Conservation (phyloP, 2,888 invertebrate species). For the Chrysolina oricalcia region DNA sequence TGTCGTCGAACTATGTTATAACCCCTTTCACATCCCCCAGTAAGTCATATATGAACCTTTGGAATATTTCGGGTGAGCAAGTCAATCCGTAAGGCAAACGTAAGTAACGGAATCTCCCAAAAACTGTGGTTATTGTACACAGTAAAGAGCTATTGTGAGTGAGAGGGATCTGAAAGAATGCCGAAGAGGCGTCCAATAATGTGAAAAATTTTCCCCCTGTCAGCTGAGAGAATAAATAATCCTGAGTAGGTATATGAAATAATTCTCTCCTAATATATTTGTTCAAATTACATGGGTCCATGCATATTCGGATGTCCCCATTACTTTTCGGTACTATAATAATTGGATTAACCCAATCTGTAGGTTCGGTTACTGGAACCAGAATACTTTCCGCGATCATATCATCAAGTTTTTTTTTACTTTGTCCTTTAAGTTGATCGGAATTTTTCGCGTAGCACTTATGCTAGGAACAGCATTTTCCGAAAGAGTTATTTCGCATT, state of each 20-base stretch:
- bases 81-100: too few species aligned
- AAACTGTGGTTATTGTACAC: conserved; percentile 38
- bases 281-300: conserved; percentile 43
- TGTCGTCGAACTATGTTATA: too few species aligned
- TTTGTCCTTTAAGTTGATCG: conserved; percentile 37
- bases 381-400: conserved; percentile 28
- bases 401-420: conserved; percentile 37
- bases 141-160: conserved; percentile 38
- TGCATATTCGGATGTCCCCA: conserved; percentile 46
- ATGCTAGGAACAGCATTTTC: conserved; percentile 41
- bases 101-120: background rate
- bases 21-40: too few species aligned
- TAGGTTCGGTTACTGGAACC: conserved; percentile 33
- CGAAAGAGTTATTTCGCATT: conserved; percentile 12
- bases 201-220: conserved; percentile 35
- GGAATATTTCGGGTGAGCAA: too few species aligned
- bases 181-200: conserved; percentile 46
- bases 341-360: conserved; percentile 44
- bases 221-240: conserved; percentile 35
- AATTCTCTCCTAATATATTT: conserved; percentile 33
- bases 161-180: conserved; percentile 49
- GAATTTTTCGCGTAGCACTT: conserved; percentile 40
- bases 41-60: too few species aligned
- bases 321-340: conserved; percentile 44
- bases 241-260: conserved; percentile 39